Conservation (phyloP, 2,797 vertebrate species). For the Chiloscyllium punctatum region DNA sequence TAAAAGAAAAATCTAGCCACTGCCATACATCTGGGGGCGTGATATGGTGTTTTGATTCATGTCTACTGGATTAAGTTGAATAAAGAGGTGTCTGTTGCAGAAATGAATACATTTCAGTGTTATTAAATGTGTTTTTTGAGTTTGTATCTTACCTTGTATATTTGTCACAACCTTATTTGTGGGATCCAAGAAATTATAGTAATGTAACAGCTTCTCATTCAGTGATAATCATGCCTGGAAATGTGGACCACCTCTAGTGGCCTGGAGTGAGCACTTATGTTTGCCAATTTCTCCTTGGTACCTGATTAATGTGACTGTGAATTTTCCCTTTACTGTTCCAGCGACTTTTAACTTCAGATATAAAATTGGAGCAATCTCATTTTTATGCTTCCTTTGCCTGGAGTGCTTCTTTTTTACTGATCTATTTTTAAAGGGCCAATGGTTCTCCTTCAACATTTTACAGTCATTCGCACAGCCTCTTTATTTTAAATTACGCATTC, state of each 20-base stretch:
- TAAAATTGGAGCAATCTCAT: constrained; percentile 32
- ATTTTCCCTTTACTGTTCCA: constrained; percentile 3
- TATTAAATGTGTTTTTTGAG: background rate
- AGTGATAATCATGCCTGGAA: background rate
- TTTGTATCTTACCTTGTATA: background rate
- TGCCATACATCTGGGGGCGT: background rate
- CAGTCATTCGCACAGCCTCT: background rate
- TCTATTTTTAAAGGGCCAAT: constrained; percentile 30
- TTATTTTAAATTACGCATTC: background rate
- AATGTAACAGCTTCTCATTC: background rate
- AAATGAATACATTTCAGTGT: background rate
- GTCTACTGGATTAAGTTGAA: background rate
- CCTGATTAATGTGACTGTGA: constrained; percentile 24
- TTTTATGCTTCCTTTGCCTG: constrained; percentile 29
- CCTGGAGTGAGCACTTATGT: background rate
- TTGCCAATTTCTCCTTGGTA: constrained; percentile 16
- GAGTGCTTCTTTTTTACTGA: constrained; percentile 20
- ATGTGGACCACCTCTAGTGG: background rate
- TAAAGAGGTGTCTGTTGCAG: background rate
- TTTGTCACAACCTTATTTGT: background rate
- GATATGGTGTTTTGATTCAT: background rate
- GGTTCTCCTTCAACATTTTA: constrained; percentile 21
- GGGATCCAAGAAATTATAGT: background rate
- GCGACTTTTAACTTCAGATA: background rate
- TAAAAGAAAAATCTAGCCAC: no score